Evolutionary conservation across 2,113 vertebrate species (phyloP), one percentile per base, ranked within the genome.

Genomic region (Aegotheles bennettii): DNA sequence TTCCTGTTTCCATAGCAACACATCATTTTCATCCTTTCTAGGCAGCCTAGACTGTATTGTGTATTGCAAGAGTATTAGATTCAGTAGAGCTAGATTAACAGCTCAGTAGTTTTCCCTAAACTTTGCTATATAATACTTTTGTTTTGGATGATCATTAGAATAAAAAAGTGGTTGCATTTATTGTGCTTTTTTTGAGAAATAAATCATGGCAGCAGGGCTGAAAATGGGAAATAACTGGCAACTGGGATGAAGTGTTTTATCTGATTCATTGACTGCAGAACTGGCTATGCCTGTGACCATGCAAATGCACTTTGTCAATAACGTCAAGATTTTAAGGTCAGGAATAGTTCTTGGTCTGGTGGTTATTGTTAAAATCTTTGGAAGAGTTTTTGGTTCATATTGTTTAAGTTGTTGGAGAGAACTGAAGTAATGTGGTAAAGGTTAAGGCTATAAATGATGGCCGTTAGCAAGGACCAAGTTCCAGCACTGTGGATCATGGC

Each of bases 1-100:
- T 95, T 95, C 89, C 81, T 84, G 95, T 98, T 97, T 93, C 98
- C 95, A 97, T 97, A 87, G 96, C 94, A 97, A 98, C 97, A 51
- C 96, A 95, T 96, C 68, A 96, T 96, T 97, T 97, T 95, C 91
- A 90, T 87, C 92, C 96, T 97, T 96, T 94, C 90, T 69, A 93
- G 96, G 94, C 96, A 97, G 95, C 93, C 94, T 94, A 71, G 85
- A 74, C 65, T 91, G 95, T 82, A 94, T 97, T 94, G 96, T 97
- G 85, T 92, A 40, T 93, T 95, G 86, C 95, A 82, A 86, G 65
- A 86, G 56, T 90, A 94, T 96, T 96, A 85, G 92, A 78, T 93
- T 90, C 81, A 90, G 91, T 91, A 93, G 90, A 95, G 78, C 89
- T 95, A n/a, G 64, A 28, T 89, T 95, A 94, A 48, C 94, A 92